Evolutionary conservation across 2,113 vertebrate species (phyloP).

Genomic region (Anolis carolinensis): DNA sequence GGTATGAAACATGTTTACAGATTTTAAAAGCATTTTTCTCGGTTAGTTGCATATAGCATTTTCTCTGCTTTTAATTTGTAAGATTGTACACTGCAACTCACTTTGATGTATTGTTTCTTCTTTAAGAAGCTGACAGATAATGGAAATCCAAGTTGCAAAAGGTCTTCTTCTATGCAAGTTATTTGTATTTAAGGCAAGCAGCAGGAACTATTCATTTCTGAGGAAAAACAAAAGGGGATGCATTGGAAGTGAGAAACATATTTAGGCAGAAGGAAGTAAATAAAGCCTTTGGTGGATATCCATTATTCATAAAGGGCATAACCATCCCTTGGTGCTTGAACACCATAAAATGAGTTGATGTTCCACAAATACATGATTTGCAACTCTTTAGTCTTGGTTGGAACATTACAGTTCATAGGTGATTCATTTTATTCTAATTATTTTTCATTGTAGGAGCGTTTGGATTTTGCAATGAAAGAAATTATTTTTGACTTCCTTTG

Average conservation of each 20-base stretch:
- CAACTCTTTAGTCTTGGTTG: neutral
- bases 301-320: neutral
- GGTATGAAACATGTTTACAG: conserved; percentile 69
- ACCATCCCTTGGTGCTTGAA: neutral
- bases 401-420: conserved; percentile 16
- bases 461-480: conserved; percentile 99
- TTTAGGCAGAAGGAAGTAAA: neutral
- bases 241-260: neutral
- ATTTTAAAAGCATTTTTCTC: conserved; percentile 7
- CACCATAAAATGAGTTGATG: neutral
- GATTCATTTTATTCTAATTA: conserved; percentile 34
- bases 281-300: neutral
- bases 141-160: neutral
- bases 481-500: conserved; percentile 98
- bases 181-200: neutral
- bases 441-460: conserved; percentile 84
- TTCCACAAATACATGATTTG: neutral
- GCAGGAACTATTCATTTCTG: neutral
- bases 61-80: neutral
- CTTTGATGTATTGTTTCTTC: neutral
- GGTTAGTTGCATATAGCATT: neutral
- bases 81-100: neutral
- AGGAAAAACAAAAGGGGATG: neutral
- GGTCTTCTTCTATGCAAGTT: neutral
- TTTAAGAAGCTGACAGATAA: neutral